Base-by-base conservation (phyloP, 2,888 invertebrate species). In the Cerastis leucographa region DNA sequence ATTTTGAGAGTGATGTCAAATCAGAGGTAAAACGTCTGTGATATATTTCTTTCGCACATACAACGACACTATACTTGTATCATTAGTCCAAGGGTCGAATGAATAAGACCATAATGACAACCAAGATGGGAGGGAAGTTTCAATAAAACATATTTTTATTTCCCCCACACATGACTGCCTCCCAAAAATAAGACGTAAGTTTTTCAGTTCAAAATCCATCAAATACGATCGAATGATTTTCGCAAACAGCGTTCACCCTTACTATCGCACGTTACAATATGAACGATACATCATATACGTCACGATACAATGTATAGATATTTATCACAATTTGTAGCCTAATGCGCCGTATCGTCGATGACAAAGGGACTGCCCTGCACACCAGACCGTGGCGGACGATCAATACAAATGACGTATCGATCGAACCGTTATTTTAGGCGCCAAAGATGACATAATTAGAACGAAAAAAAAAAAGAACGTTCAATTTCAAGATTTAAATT, bases 321-420 rank as follows among this genome's bases (percentile, higher is more conserved):
- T 91, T 92, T 92, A 92, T 94, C 92, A 92, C 92, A 94, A 93
- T 93, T 93, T 93, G 91, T 89, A 87, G 91, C 80, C 87, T 90
- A 94, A 94, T 93, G 90, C 92, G 91, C 87, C 93, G 92, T 92
- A 89, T 90, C 92, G 86, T 84, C 67, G 79, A 83, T 90, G 88
- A 89, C 92, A 90, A 88, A 91, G 91, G 90, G 90, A 90, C 89
- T 89, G 88, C 83, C 87, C 85, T 78, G 89, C 89, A 89, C 89
- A 89, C 79, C 81, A 85, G 88, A 87, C 89, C 91, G 90, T 89
- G 82, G 76, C 89, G 85, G 83, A 73, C 81, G 85, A 89, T 87
- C 88, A 82, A 90, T 85, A 85, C 85, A 83, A 84, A 86, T 85
- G 86, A 85, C 74, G 80, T 85, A 86, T 88, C 85, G 85, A 81